Percentiles rank a stretch among this genome's conserved stretches.
phyloP scores from a whole-genome alignment of 92 coral and sea anemone genomes.

The Hydrozoanthus gracilis region DNA sequence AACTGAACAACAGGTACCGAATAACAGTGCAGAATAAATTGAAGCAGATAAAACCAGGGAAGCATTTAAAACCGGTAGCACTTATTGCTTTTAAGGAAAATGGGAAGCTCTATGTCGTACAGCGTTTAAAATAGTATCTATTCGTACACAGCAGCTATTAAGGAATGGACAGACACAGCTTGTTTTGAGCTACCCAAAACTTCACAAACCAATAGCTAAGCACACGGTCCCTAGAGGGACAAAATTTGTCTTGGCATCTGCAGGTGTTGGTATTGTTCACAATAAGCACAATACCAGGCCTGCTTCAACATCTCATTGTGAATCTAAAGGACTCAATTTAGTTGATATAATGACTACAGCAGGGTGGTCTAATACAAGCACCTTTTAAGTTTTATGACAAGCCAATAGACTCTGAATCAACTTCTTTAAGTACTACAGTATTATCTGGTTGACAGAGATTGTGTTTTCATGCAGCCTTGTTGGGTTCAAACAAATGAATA shows the following conservation, averaged over 20 bases:
- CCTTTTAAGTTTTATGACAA: slow-evolving; percentile 40
- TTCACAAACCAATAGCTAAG: slow-evolving; percentile 27
- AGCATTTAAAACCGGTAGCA: slow-evolving; percentile 58
- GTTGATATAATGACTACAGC: too few relatives aligned
- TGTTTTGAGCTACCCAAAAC: slow-evolving; percentile 44
- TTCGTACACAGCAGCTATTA: slow-evolving; percentile 33
- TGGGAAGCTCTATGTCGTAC: slow-evolving; percentile 45
- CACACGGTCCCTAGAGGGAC: slow-evolving; percentile 43
- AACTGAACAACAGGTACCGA: slow-evolving; percentile 46
- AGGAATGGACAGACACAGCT: slow-evolving; percentile 45
- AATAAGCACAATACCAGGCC: neutral
- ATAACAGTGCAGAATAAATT: slow-evolving; percentile 58
- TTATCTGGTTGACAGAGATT: neutral
- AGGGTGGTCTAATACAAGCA: too few relatives aligned
- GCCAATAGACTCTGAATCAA: slow-evolving; percentile 14
- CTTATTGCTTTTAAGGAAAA: slow-evolving; percentile 34
- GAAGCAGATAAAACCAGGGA: slow-evolving; percentile 68
- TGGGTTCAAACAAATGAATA: too few relatives aligned
- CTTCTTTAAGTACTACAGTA: neutral
- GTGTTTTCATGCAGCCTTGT: too few relatives aligned
- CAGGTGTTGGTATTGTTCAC: slow-evolving; percentile 25
- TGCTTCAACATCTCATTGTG: neutral
- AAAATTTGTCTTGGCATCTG: slow-evolving; percentile 28
- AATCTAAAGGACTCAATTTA: too few relatives aligned
- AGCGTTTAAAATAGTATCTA: slow-evolving; percentile 36